Percentiles rank a stretch among this genome's conserved stretches.
Conservation (phyloP, 2,888 invertebrate genomes). For the Apocheima hispidaria region DNA sequence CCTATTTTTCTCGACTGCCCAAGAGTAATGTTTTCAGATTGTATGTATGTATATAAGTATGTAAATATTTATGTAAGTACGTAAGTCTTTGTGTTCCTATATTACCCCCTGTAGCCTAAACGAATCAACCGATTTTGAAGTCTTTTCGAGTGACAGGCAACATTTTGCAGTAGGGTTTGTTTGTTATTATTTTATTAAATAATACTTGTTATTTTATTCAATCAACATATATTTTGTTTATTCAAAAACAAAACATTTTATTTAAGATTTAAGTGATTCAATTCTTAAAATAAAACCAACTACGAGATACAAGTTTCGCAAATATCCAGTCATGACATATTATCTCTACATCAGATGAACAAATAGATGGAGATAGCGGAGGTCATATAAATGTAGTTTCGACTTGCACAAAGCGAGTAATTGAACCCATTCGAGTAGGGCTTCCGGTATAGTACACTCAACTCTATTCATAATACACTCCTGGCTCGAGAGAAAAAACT, state of each 20-base stretch:
- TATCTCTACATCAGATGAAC: slow-evolving; percentile 15
- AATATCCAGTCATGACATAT: slow-evolving; percentile 4
- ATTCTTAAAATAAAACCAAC: slow-evolving; percentile 12
- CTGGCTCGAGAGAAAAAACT: slow-evolving; percentile 18
- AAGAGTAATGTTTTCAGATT: too few relatives aligned
- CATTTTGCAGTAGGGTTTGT: too few relatives aligned
- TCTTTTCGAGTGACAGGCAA: too few relatives aligned
- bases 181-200: too few relatives aligned
- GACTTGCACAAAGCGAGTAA: slow-evolving; percentile 36
- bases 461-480: slow-evolving; percentile 13
- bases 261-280: background rate
- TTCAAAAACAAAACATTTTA: background rate
- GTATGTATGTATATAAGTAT: too few relatives aligned
- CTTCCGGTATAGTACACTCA: slow-evolving; percentile 32
- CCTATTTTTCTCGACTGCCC: too few relatives aligned
- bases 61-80: too few relatives aligned
- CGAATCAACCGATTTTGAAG: too few relatives aligned
- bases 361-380: slow-evolving; percentile 13
- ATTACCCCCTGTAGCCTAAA: too few relatives aligned
- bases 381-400: slow-evolving; percentile 14
- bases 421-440: slow-evolving; percentile 43
- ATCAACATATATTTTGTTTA: too few relatives aligned
- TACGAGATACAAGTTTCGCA: slow-evolving; percentile 8
- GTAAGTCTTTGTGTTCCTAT: too few relatives aligned
- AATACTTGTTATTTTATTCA: too few relatives aligned